Conservation (phyloP, 2,888 invertebrate genomes). For the Epinotia brunnichana region DNA sequence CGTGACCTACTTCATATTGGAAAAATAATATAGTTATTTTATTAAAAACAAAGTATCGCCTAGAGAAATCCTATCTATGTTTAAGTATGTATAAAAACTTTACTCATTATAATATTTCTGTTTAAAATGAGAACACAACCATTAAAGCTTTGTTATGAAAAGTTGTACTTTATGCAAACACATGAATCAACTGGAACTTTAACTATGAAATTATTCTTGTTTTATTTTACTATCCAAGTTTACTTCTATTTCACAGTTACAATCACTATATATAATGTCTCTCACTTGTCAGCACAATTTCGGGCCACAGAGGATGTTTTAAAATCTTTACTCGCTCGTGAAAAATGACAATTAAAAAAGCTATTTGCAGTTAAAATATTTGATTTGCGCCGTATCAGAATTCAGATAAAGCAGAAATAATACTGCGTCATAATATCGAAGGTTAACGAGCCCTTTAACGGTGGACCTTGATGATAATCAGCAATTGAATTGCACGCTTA, state of each 20-base stretch:
- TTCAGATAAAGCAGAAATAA: slow-evolving; percentile 39
- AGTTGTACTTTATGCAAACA: not conserved
- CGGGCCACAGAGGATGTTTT: not conserved
- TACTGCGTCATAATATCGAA: slow-evolving; percentile 39
- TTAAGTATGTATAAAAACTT: too few species aligned
- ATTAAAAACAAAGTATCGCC: too few species aligned
- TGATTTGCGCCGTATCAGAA: slow-evolving; percentile 35
- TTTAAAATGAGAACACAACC: too few species aligned
- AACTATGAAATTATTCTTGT: not conserved
- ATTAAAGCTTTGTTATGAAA: not conserved
- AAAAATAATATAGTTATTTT: too few species aligned
- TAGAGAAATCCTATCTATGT: too few species aligned
- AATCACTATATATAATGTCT: too few species aligned
- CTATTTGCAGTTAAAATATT: slow-evolving; percentile 39
- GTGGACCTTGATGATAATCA: slow-evolving; percentile 25
- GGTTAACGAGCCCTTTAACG: slow-evolving; percentile 30
- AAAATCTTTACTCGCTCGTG: not conserved
- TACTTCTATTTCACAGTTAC: not conserved
- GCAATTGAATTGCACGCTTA: slow-evolving; percentile 18
- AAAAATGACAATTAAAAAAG: slow-evolving; percentile 30
- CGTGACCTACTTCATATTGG: too few species aligned
- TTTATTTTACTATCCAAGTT: not conserved
- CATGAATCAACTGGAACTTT: not conserved
- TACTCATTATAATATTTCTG: too few species aligned
- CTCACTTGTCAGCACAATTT: too few species aligned